A percentile compares a stretch with the other conserved stretches of the same genome.
phyloP scores from a whole-genome alignment of 1,140 invertebrate genomes.

The Tetragonula clypearis region DNA sequence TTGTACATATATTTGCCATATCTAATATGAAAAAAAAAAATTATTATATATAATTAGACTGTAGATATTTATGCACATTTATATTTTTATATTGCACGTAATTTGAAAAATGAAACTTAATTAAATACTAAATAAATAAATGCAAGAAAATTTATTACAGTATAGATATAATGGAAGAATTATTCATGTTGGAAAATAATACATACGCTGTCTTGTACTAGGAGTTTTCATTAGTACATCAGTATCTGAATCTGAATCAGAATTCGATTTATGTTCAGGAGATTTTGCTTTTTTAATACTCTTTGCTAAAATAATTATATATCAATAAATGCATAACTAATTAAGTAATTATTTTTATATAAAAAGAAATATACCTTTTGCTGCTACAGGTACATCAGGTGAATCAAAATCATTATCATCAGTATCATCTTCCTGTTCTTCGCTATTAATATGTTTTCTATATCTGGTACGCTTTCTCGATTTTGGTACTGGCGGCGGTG shows the following conservation, averaged over 20 bases:
- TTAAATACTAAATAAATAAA: no score
- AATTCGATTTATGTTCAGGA: constrained; percentile 7
- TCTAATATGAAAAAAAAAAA: constrained; percentile 19
- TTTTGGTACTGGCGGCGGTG: constrained; percentile 67
- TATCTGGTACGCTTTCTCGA: neutral
- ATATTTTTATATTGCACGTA: no score
- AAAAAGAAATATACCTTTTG: constrained; percentile 27
- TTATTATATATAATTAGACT: neutral
- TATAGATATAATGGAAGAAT: neutral
- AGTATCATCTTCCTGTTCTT: constrained; percentile 59
- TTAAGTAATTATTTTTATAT: constrained; percentile 21
- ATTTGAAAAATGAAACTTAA: no score
- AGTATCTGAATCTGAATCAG: constrained; percentile 37
- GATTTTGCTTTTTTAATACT: neutral
- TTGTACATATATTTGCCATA: neutral
- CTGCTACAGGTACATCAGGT: neutral
- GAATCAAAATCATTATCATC: constrained; percentile 42
- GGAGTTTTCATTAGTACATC: constrained; percentile 6
- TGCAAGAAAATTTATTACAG: no score
- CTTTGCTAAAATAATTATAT: constrained; percentile 28
- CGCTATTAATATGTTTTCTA: constrained; percentile 30
- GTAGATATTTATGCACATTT: no score
- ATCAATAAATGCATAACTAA: neutral
- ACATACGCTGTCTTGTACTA: neutral
- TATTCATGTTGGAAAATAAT: neutral